Base-by-base conservation (phyloP, 2,113 vertebrate genomes). In the Serinus canaria region DNA sequence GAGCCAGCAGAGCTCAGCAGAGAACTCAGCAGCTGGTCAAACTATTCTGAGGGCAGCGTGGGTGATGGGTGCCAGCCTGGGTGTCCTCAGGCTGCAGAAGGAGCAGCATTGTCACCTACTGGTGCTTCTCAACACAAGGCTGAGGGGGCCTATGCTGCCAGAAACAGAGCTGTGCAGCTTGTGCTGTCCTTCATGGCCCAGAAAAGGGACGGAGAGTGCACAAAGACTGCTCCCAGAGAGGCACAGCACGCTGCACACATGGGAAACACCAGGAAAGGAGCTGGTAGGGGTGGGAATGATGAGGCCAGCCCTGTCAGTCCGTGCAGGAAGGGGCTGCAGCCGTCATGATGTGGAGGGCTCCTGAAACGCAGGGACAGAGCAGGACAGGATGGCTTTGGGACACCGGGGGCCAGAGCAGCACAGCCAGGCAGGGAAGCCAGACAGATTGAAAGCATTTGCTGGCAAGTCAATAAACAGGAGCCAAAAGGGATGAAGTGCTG, bases 401-500 rank as follows among this genome's bases (percentile, higher is more conserved):
- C 2, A 5, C 33, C 3, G 0, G 16, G 20, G 41, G 11, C 52
- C 1, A 13, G 43, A 79, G 50, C 53, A 83, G 70, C 49, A 28
- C 43, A 44, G 76, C 33, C 5, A 2, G 46, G 46, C 53, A 66
- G 67, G 0, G 3, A 58, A 64, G 59, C 58, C 46, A 49, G 91
- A 46, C 10, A 24, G 56, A 69, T 82, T 84, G 41, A 94, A 82
- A 85, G n/a, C 62, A 21, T 79, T 89, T 89, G 49, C 70, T 95
- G 91, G 91, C 62, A 89, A 95, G 52, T 68, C 46, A 79, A 10
- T 70, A 73, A 87, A 79, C 58, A 67, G 50, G 43, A 90, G 78
- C 84, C 93, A 87, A 83, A 79, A 91, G 30, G 62, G 41, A 84
- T 64, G 74, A 82, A 90, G 84, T 58, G 66, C 74, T 92, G 89